Evolutionary conservation across 2,113 vertebrate species (phyloP), one percentile per base, ranked within the genome.

Genomic region (Struthio camelus): DNA sequence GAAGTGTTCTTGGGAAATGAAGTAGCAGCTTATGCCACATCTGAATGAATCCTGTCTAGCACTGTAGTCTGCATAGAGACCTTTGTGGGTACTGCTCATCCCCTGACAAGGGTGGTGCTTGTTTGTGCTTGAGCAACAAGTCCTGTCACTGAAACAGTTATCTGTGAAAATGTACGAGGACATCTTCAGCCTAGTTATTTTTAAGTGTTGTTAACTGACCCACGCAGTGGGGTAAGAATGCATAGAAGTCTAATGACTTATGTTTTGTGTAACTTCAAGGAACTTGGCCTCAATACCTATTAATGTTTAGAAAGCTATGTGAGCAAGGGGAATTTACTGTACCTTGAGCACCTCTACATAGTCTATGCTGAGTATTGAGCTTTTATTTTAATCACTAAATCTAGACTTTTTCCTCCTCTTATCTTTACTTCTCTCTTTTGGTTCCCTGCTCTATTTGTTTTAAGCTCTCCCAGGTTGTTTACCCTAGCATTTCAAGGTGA

Each of bases 31-130:
- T 24, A 4, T 1, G 11, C 20, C 38, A 3, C 1, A 1, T 59
- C 46, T 46, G n/a, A 36, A 16, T 50, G 50, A 50, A 16, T 22
- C n/a, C 19, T n/a, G 0, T 5, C 38, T 14, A 25, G 51, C 14
- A 2, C 13, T 17, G 0, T 0, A 5, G 44, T 25, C 87, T 71
- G 54, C 15, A 1, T 2, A 18, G 46, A 71, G 34, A 50, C 40
- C 4, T 34, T 4, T 4, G 1, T 30, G 59, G 48, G 30, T 28
- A 3, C 64, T n/a, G 64, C 56, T 13, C 0, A 0, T 17, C 62
- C 11, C 40, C 51, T 50, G 59, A 28, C 3, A 15, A 30, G 28
- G 16, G 27, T 30, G 46, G 25, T 13, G 20, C 36, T 54, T 76
- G 34, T 28, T 48, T 59, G 32, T n/a, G 36, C 6, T 13, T 40